Evolutionary conservation across 2,888 invertebrate genomes (phyloP), one percentile per base, ranked within the genome.

Genomic region (Plemyria rubiginata): DNA sequence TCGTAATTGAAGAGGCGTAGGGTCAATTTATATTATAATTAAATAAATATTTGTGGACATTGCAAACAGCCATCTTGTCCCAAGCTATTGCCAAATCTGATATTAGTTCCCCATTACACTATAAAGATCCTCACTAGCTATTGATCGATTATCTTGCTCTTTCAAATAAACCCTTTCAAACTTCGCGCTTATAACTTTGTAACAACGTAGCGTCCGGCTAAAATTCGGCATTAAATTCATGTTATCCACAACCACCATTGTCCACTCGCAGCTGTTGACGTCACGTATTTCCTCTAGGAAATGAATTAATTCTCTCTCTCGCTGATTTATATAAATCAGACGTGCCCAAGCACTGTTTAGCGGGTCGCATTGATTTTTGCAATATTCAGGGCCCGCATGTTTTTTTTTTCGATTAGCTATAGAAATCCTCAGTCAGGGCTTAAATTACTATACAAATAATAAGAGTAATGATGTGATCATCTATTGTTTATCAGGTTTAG

Each of bases 271-370:
- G 67, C 70, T 68, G 70, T 64, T 70, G 76, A 73, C 79, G 76
- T 77, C 79, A 79, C 80, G 79, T 78, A 67, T 67, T 66, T 60
- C 74, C 74, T 72, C 70, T 73, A 76, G 81, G 80, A 84, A 84
- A 86, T 84, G 85, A 84, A 85, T 86, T 85, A 85, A 85, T 85
- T 82, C 82, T 73, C 78, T 64, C 77, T 72, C 73, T 65, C 76
- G 73, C 77, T 81, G 85, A 85, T 84, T 86, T 85, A 85, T 83
- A 80, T 76, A 77, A 74, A 60, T 32, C 65, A 60, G 40, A 11
- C n/a, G 43, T 65, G 40, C 40, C 36, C 29, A 57, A 60, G 29
- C 29, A n/a, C n/a, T 36, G 28, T 48, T 29, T 29, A 38, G 13
- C n/a, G 52, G 57, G 48, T 36, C 53, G 53, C 52, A 41, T 15